Evolutionary conservation across 2,113 vertebrate genomes (phyloP).

Genomic region (Salminus brasiliensis): DNA sequence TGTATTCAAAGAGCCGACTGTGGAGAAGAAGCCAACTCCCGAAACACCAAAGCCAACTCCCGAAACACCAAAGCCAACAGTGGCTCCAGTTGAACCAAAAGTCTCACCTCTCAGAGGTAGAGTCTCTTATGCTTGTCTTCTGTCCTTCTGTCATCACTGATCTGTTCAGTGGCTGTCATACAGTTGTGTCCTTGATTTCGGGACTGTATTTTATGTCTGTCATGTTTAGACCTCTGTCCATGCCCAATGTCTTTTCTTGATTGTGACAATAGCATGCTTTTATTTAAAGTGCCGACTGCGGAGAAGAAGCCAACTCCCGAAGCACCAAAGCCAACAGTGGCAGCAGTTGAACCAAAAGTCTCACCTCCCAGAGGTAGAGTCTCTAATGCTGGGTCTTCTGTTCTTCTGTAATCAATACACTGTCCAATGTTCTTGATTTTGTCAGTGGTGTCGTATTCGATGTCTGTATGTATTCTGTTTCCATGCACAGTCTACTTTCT

Average conservation of each 20-base stretch:
- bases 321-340: slow-evolving; percentile 44
- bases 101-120: slow-evolving; percentile 43
- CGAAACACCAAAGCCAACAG: slow-evolving; percentile 33
- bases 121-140: background rate
- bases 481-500: background rate
- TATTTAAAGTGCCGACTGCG: slow-evolving; percentile 52
- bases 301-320: slow-evolving; percentile 48
- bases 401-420: background rate
- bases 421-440: no score
- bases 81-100: slow-evolving; percentile 35
- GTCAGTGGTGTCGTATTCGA: no score
- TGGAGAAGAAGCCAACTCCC: slow-evolving; percentile 41
- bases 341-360: slow-evolving; percentile 58
- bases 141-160: background rate
- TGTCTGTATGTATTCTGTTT: background rate
- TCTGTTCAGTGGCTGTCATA: no score
- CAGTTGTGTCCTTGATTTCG: no score
- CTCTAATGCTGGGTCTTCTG: no score
- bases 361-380: slow-evolving; percentile 58
- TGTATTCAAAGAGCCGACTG: slow-evolving; percentile 55
- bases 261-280: background rate
- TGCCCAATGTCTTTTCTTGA: background rate
- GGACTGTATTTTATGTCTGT: no score
- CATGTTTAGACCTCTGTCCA: background rate
- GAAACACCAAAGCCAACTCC: no score